Evolutionary conservation across 2,113 vertebrate genomes (phyloP).

Genomic region (Scortum barcoo): DNA sequence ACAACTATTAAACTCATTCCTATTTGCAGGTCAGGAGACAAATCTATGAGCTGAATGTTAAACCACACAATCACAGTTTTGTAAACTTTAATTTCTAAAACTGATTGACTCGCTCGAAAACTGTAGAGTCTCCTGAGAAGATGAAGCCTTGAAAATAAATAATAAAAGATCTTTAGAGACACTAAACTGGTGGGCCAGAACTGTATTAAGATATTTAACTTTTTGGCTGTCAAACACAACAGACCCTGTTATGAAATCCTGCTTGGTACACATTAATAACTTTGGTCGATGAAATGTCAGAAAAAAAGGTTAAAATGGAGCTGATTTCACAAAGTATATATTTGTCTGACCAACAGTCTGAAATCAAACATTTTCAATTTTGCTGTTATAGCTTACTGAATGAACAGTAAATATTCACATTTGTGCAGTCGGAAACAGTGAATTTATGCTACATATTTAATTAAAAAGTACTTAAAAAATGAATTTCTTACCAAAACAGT

Average conservation of each 20-base stretch:
- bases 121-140: neutral
- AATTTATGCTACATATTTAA: too few relatives aligned
- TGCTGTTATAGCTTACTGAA: neutral
- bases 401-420: neutral
- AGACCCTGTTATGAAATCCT: constrained; percentile 1
- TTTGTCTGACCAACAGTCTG: too few relatives aligned
- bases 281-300: too few relatives aligned
- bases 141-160: neutral
- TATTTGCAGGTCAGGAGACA: neutral
- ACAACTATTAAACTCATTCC: neutral
- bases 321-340: too few relatives aligned
- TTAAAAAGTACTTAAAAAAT: neutral
- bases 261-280: neutral
- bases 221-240: neutral
- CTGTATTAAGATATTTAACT: neutral
- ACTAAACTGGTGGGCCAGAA: neutral
- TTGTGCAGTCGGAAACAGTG: too few relatives aligned
- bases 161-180: neutral
- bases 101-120: neutral
- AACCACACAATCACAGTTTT: neutral
- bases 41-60: neutral
- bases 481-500: neutral
- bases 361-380: too few relatives aligned
- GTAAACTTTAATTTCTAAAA: neutral
- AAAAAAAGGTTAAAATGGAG: too few relatives aligned